Evolutionary conservation across 2,113 vertebrate species (phyloP), one percentile per base, ranked within the genome.

Genomic region (Actenoides hombroni): DNA sequence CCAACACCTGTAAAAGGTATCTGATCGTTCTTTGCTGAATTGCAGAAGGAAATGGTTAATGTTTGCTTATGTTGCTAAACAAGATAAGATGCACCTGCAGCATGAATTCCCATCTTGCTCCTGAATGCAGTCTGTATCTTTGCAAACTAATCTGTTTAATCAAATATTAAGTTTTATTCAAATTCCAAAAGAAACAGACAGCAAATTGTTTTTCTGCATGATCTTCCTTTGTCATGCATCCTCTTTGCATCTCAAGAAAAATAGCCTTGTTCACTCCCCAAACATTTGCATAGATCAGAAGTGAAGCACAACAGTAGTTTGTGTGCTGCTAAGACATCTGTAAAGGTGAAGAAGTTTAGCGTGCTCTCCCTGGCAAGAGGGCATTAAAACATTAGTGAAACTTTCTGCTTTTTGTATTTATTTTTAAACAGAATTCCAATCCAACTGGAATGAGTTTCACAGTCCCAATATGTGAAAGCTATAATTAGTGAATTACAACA

Each of bases 191-290:
- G 98, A 98, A 98, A 98, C 98, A 98, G 97, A 95, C 97, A 98
- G 97, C 93, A 97, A 98, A 97, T 98, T 98, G 98, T 98, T 97
- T 98, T 97, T 89, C 97, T 97, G 92, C 95, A 18, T 74, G 97
- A 93, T 97, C 97, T 97, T 98, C 97, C 98, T 98, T 96, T 98
- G 98, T 98, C 98, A 94, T 74, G 91, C 97, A 97, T 95, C 97
- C 95, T 98, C 96, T 99, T 99, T 99, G 98, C 98, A 99, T 99
- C 98, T 98, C 98, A 98, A 98, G 98, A 98, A 98, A 98, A 98
- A 98, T 97, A 98, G 98, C 98, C 98, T 98, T 96, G 97, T 98
- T 94, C 95, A 95, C 94, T 96, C 97, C 94, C 64, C 51, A 75
- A 82, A 82, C 90, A 98, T 99, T 99, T 99, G 98, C 98, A 98